phyloP scores from a whole-genome alignment of 1,140 invertebrate species.

The Araneus ventricosus region DNA sequence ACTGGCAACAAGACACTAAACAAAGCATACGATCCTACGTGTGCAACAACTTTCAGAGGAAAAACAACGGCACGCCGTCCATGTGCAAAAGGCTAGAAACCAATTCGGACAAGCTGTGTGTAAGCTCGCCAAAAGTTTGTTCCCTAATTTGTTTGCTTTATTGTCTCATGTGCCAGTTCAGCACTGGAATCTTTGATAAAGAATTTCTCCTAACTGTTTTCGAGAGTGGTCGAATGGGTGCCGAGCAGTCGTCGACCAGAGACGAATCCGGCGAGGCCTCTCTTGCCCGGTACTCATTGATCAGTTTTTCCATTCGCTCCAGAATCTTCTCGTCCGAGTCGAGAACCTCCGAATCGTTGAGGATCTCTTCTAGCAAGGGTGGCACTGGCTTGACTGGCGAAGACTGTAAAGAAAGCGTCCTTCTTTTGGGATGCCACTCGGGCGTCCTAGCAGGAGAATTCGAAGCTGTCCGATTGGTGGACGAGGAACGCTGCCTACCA shows the following conservation, averaged over 20 bases:
- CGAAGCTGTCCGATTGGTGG: slow-evolving; percentile 48
- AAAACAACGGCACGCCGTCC: not conserved
- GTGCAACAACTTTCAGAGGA: not conserved
- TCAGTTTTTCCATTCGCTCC: slow-evolving; percentile 67
- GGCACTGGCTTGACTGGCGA: slow-evolving; percentile 57
- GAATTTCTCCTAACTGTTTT: slow-evolving; percentile 62
- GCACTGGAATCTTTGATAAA: slow-evolving; percentile 57
- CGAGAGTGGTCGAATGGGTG: slow-evolving; percentile 21
- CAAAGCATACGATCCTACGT: slow-evolving; percentile 11
- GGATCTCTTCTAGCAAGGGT: slow-evolving; percentile 69
- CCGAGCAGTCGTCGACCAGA: slow-evolving; percentile 50
- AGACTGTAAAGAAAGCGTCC: slow-evolving; percentile 59
- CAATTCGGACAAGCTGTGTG: not conserved
- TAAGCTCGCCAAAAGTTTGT: slow-evolving; percentile 42
- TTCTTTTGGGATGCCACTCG: slow-evolving; percentile 66
- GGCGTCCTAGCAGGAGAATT: slow-evolving; percentile 61
- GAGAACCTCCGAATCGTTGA: slow-evolving; percentile 67
- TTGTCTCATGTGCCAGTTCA: slow-evolving; percentile 58
- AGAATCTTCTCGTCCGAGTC: slow-evolving; percentile 70
- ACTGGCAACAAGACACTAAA: slow-evolving; percentile 2
- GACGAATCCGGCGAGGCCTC: slow-evolving; percentile 47
- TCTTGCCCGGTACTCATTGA: slow-evolving; percentile 67
- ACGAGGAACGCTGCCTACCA: slow-evolving; percentile 50
- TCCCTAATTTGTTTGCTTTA: not conserved
- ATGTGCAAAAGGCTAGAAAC: slow-evolving; percentile 10